These are phyloP conservation scores for Sycophila sp. DNA, from an alignment of 1,140 invertebrate genomes.

Conservation along the genomic window DNA sequence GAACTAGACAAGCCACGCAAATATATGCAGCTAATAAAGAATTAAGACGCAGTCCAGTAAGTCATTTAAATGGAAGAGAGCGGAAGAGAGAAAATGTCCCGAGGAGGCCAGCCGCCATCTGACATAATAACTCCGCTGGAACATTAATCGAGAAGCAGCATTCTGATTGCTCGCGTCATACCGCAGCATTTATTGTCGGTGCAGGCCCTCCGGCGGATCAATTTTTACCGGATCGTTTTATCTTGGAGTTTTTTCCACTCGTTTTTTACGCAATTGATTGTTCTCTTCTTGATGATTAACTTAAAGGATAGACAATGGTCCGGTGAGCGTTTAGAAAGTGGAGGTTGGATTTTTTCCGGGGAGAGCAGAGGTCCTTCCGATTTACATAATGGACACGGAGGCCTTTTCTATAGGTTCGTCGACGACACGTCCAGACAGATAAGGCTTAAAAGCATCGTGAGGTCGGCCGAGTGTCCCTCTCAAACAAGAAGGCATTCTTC, in stretches of 20 bases:
- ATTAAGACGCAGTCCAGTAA: too few relatives aligned
- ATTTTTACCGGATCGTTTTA: too few relatives aligned
- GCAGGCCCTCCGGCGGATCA: constrained; percentile 53
- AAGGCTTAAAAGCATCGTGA: constrained; percentile 8
- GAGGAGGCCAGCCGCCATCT: constrained; percentile 53
- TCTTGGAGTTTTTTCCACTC: constrained; percentile 6
- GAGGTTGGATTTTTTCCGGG: neutral
- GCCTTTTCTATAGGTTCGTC: too few relatives aligned
- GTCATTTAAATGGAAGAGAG: too few relatives aligned
- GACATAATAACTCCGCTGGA: constrained; percentile 59
- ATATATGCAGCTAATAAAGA: too few relatives aligned
- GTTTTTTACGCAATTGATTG: constrained; percentile 40
- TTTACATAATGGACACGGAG: constrained; percentile 30
- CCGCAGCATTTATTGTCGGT: constrained; percentile 45
- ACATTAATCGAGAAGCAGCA: constrained; percentile 54
- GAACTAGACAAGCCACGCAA: too few relatives aligned
- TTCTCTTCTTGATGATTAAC: constrained; percentile 20
- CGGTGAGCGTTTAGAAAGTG: too few relatives aligned
- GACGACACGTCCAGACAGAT: constrained; percentile 16
- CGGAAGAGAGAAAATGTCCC: constrained; percentile 49
- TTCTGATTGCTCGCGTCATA: constrained; percentile 32
- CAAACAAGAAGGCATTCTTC: constrained; percentile 23
- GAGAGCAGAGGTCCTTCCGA: neutral
- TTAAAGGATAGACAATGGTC: neutral
- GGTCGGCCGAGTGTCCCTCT: too few relatives aligned